Evolutionary conservation across 2,113 vertebrate species (phyloP).

Genomic region (Tamias sibiricus): DNA sequence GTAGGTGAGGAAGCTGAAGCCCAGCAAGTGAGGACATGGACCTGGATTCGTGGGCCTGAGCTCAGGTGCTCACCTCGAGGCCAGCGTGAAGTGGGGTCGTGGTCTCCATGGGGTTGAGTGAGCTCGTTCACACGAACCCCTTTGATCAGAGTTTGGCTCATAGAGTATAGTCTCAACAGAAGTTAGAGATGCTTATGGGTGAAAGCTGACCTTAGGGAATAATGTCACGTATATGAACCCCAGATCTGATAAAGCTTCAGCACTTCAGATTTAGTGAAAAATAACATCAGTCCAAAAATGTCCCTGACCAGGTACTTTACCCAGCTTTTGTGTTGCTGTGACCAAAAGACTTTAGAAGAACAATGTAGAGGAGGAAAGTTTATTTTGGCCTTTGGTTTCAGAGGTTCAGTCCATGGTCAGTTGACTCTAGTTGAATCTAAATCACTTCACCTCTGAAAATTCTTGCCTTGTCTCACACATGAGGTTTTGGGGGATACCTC

Average conservation of each 20-base stretch:
- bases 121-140: not conserved
- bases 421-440: too few species aligned
- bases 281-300: not conserved
- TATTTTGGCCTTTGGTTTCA: too few species aligned
- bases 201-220: not conserved
- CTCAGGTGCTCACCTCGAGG: not conserved
- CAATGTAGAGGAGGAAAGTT: too few species aligned
- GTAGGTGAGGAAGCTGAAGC: not conserved
- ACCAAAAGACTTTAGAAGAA: too few species aligned
- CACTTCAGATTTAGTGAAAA: not conserved
- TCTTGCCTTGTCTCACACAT: too few species aligned
- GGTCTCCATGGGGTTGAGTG: not conserved
- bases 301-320: not conserved
- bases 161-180: not conserved
- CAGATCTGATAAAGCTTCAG: not conserved
- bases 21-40: fast-evolving
- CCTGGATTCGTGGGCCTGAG: not conserved
- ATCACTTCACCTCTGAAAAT: too few species aligned
- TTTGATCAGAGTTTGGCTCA: not conserved
- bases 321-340: too few species aligned
- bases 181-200: not conserved
- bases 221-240: not conserved
- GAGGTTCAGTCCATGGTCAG: too few species aligned
- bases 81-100: not conserved
- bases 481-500: too few species aligned